Percentiles rank a stretch among this genome's conserved stretches.
These are phyloP conservation scores for Helicoverpa zea DNA, from an alignment of 1,140 invertebrate genomes.

Conservation along the genomic window DNA sequence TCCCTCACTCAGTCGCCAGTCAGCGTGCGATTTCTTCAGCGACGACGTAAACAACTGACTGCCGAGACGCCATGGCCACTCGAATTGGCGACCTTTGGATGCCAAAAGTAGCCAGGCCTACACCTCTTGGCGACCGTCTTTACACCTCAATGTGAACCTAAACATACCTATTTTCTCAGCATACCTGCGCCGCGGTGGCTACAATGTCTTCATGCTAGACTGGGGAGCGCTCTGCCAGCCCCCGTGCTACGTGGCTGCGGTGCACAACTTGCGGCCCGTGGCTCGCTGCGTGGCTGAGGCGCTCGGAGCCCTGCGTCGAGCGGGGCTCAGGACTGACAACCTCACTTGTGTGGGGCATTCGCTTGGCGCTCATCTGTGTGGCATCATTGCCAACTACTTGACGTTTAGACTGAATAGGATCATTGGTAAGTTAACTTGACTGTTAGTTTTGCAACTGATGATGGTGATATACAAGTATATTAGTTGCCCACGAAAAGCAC, in stretches of 20 bases:
- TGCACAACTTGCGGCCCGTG: conserved; percentile 90
- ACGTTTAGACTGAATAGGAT: conserved; percentile 80
- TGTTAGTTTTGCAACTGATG: neutral
- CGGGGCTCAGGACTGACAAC: conserved; percentile 88
- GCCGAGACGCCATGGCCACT: too few species aligned
- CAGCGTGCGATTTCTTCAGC: too few species aligned
- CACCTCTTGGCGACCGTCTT: too few species aligned
- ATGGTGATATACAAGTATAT: too few species aligned
- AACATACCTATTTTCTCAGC: conserved; percentile 73
- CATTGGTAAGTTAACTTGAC: conserved; percentile 70
- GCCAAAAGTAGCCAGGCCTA: too few species aligned
- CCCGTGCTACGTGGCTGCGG: conserved; percentile 91
- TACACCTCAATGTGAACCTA: too few species aligned
- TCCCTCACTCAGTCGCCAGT: too few species aligned
- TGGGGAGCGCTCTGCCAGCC: conserved; percentile 90
- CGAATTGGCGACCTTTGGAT: too few species aligned
- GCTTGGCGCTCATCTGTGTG: conserved; percentile 92
- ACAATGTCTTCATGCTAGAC: conserved; percentile 92
- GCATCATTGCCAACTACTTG: conserved; percentile 89
- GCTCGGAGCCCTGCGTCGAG: conserved; percentile 87
- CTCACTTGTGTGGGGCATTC: conserved; percentile 92
- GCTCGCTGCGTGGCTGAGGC: conserved; percentile 89
- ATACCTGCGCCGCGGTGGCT: conserved; percentile 90
- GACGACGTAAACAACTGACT: too few species aligned
- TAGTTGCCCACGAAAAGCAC: too few species aligned